phyloP scores from a whole-genome alignment of 2,113 vertebrate genomes.

The Scartelaos histophorus region DNA sequence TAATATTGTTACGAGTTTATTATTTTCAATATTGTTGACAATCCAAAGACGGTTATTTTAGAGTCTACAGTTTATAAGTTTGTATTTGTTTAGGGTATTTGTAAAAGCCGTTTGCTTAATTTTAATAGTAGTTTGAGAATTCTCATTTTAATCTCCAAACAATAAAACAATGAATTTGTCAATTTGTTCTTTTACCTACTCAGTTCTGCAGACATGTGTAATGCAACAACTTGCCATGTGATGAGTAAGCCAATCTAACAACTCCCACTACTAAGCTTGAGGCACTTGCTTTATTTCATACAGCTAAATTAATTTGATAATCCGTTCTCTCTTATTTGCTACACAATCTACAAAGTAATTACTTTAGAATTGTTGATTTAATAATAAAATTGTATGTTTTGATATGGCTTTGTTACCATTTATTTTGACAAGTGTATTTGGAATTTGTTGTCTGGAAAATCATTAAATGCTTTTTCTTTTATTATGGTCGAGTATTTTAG shows the following conservation, averaged over 20 bases:
- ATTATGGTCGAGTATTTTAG: not conserved
- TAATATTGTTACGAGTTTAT: not conserved
- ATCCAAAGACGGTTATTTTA: not conserved
- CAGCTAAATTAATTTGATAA: not conserved
- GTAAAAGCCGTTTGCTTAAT: not conserved
- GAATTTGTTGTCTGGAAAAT: not conserved
- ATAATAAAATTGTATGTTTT: slow-evolving; percentile 8
- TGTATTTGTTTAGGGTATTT: not conserved
- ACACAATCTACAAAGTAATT: not conserved
- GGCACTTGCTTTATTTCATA: not conserved
- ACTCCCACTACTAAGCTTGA: not conserved
- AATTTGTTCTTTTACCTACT: not conserved
- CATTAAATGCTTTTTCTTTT: slow-evolving; percentile 49
- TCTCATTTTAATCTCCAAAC: not conserved
- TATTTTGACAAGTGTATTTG: not conserved
- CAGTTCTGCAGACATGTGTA: not conserved
- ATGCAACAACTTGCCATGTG: not conserved
- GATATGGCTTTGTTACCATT: not conserved
- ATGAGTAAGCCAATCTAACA: not conserved
- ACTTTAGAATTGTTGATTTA: slow-evolving; percentile 3
- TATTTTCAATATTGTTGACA: not conserved
- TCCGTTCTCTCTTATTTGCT: not conserved
- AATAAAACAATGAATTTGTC: not conserved
- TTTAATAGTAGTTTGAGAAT: not conserved
- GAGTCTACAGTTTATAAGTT: not conserved